These are phyloP conservation scores for Nemopilema nomurai DNA, from an alignment of 30 jellyfish, hydroid and myxozoan genomes.

Conservation along the genomic window DNA sequence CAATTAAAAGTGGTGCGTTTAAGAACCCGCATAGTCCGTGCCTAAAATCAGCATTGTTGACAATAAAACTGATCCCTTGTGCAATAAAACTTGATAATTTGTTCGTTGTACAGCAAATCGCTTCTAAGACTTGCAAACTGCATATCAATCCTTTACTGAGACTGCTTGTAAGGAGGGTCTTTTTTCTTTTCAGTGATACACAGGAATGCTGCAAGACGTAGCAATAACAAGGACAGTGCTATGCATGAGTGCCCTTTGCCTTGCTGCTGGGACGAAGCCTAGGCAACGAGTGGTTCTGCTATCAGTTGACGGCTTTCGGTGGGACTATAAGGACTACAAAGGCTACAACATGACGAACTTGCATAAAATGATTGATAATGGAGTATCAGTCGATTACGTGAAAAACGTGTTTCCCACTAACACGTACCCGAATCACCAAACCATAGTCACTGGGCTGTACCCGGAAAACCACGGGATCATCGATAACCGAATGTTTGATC, in stretches of 20 bases:
- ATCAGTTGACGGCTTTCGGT: conserved; percentile 92
- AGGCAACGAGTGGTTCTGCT: conserved; percentile 74
- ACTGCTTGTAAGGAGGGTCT: too few species aligned
- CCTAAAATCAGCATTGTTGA: too few species aligned
- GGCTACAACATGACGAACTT: conserved; percentile 54
- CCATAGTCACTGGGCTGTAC: conserved; percentile 88
- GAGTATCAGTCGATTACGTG: conserved; percentile 88
- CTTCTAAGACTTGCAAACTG: too few species aligned
- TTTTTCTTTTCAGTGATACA: too few species aligned
- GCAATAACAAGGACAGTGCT: neutral
- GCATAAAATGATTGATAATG: conserved; percentile 54
- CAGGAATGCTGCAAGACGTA: neutral
- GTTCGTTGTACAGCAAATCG: too few species aligned
- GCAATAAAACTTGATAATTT: too few species aligned
- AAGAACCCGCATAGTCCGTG: too few species aligned
- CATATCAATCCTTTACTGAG: too few species aligned
- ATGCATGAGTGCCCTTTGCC: neutral
- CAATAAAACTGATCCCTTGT: too few species aligned
- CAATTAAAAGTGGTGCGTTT: too few species aligned
- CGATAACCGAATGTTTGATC: conserved; percentile 79
- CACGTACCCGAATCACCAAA: conserved; percentile 91
- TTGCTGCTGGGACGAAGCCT: neutral
- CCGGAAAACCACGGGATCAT: conserved; percentile 95
- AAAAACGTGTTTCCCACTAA: conserved; percentile 88
- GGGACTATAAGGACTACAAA: conserved; percentile 66